Evolutionary conservation across 1,140 invertebrate genomes (phyloP).

Genomic region (Platyscapa corneri): DNA sequence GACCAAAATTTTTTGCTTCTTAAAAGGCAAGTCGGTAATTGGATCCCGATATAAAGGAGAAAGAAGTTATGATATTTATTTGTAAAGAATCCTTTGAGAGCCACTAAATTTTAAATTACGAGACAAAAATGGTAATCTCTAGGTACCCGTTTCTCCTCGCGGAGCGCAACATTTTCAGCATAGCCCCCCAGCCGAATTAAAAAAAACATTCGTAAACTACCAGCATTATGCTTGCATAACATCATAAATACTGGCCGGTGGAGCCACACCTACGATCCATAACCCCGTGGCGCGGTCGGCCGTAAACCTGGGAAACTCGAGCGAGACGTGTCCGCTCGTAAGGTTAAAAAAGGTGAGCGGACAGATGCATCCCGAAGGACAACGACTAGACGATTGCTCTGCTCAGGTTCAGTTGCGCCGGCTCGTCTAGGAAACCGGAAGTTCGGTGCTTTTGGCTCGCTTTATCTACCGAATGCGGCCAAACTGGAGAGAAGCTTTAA

Average conservation of each 20-base stretch:
- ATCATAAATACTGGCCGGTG: not conserved
- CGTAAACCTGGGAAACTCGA: not conserved
- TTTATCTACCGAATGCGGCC: not conserved
- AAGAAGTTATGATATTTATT: not conserved
- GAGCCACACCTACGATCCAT: not conserved
- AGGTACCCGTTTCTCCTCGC: not conserved
- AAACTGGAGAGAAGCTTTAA: not conserved
- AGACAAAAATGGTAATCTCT: not conserved
- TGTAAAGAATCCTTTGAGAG: not conserved
- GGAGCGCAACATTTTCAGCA: not conserved
- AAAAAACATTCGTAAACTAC: not conserved
- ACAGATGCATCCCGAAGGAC: slow-evolving; percentile 12
- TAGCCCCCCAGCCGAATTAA: not conserved
- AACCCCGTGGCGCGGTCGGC: not conserved
- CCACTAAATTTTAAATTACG: not conserved
- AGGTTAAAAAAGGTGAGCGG: not conserved
- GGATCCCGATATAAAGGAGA: not conserved
- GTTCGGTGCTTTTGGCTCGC: not conserved
- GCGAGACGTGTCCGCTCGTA: not conserved
- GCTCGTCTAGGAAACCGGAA: not conserved
- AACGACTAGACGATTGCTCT: not conserved
- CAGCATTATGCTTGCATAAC: not conserved
- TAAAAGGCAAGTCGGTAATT: not conserved
- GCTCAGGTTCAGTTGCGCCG: not conserved
- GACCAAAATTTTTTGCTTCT: not conserved